Percentiles rank a stretch among this genome's conserved stretches.
Evolutionary conservation across 2,113 vertebrate genomes (phyloP).

Genomic region (Salvelinus namaycush): DNA sequence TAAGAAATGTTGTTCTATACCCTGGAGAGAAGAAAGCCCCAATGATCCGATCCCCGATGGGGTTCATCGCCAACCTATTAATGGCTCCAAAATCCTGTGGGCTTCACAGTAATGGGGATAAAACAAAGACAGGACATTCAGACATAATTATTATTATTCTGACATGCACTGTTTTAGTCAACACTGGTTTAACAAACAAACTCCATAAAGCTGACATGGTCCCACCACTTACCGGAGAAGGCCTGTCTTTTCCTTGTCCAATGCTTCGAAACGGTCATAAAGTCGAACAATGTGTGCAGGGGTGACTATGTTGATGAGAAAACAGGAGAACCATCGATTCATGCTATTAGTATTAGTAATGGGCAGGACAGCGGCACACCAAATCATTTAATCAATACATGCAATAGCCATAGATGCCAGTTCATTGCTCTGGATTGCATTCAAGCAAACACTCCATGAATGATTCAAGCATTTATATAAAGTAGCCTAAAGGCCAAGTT

Average conservation of each 20-base stretch:
- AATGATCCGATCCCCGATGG: conserved; percentile 79
- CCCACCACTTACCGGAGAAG: conserved; percentile 68
- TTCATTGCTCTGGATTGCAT: too few species aligned
- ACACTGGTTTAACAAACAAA: neutral
- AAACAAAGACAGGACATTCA: neutral
- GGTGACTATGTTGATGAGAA: conserved; percentile 56
- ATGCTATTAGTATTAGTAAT: neutral
- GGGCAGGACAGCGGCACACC: neutral
- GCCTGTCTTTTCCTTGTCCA: conserved; percentile 76
- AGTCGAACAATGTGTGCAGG: conserved; percentile 73
- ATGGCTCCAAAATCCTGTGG: conserved; percentile 71
- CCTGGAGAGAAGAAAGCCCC: conserved; percentile 75
- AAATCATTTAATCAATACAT: neutral
- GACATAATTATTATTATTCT: too few species aligned
- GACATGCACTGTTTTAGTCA: too few species aligned
- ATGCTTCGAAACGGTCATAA: conserved; percentile 68
- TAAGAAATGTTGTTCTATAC: conserved; percentile 45
- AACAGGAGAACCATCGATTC: neutral
- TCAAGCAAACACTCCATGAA: too few species aligned
- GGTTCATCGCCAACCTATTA: conserved; percentile 73
- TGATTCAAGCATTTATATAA: too few species aligned
- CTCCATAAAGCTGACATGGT: neutral
- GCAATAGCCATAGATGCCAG: too few species aligned
- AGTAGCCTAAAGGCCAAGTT: too few species aligned
- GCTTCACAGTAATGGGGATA: conserved; percentile 45